phyloP scores from a whole-genome alignment of 2,113 vertebrate genomes.

The Neomonachus schauinslandi region DNA sequence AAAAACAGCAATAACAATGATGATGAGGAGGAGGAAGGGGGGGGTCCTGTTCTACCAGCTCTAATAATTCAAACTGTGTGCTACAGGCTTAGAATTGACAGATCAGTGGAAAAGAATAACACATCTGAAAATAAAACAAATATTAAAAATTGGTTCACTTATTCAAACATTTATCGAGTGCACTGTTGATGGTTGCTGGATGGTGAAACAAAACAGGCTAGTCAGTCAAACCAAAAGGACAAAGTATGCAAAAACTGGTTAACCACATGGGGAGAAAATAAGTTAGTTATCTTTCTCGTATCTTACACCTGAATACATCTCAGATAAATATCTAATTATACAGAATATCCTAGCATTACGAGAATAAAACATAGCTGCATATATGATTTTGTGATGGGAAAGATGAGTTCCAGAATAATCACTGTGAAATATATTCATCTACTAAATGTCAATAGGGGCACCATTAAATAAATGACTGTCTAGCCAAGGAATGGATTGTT shows the following conservation, averaged over 20 bases:
- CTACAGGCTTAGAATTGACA: neutral
- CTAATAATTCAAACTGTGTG: neutral
- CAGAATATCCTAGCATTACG: neutral
- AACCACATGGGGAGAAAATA: neutral
- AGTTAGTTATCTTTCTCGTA: neutral
- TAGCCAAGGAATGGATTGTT: neutral
- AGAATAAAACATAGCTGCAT: neutral
- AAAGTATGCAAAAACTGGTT: neutral
- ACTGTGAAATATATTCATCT: neutral
- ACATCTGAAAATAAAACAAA: neutral
- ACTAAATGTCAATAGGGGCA: neutral
- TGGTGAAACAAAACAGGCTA: neutral
- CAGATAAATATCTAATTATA: neutral
- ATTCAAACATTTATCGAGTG: neutral
- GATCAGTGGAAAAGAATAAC: neutral
- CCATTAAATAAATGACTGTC: neutral
- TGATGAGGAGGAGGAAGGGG: rapidly evolving
- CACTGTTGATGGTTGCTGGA: neutral
- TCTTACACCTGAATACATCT: neutral
- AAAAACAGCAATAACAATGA: neutral
- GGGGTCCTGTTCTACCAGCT: neutral
- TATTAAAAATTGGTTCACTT: neutral
- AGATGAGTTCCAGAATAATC: neutral
- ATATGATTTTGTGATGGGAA: neutral
- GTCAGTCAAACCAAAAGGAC: neutral